Base-by-base conservation (phyloP, 2,113 vertebrate species). In the Sigmodon hispidus region DNA sequence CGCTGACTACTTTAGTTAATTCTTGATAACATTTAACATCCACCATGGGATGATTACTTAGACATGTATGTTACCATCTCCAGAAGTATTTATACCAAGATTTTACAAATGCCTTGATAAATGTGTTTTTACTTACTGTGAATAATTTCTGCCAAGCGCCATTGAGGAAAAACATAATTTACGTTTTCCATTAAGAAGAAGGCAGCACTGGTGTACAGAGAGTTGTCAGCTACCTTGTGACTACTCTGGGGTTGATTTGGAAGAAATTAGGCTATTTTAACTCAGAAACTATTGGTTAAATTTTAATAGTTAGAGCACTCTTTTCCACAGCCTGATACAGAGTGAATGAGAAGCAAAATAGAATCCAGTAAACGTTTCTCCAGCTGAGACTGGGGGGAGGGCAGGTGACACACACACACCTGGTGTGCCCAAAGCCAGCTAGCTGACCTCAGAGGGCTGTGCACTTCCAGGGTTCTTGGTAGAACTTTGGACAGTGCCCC, bases 61-160 rank as follows among this genome's bases (percentile, higher is more conserved):
- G 57, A 80, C 87, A 40, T 76, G 55, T 75, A 59, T 55, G 63
- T 96, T 40, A 88, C 48, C 65, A 45, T 73, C 40, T 7, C 2
- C 5, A 45, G n/a, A 84, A 67, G 61, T 67, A n/a, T 85, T 90
- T 88, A 93, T 40, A 69, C 80, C 79, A 57, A 24, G 63, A 86
- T 87, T 96, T 91, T 94, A 72, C 16, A 90, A 84, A 24, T 81
- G 67, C 61, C 22, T 85, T 83, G 76, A 96, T 87, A 87, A 69
- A 93, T 94, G 88, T 96, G 88, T 91, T 96, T 96, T 94, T 93
- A 76, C 96, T 85, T 95, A 80, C 80, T 81, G 59, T n/a, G 77
- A 94, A 83, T 97, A 67, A 67, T 95, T 91, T 95, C 75, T 87
- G 59, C 57, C 5, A 26, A 22, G 45, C 10, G 31, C 65, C 69